Conservation (phyloP, 1,140 invertebrate genomes). For the Diuraphis noxia region DNA sequence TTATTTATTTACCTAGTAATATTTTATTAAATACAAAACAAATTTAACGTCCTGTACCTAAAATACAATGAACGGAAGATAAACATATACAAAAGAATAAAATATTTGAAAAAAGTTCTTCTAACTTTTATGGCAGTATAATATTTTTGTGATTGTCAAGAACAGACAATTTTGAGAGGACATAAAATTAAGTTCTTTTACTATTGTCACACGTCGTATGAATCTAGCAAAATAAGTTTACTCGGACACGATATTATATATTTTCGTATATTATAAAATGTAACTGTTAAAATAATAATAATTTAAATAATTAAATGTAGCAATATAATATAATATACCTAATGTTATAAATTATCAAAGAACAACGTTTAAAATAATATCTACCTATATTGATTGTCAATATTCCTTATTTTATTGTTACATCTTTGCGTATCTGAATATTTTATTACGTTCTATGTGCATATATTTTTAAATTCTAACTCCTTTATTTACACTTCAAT, state of each 20-base stretch:
- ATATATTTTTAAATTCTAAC: neutral
- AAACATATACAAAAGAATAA: neutral
- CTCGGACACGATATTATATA: neutral
- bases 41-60: neutral
- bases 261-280: no score
- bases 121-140: neutral
- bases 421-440: neutral
- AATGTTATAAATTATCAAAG: neutral
- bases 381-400: neutral
- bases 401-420: neutral
- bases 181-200: neutral
- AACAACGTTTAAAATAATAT: neutral
- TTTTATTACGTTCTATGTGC: neutral
- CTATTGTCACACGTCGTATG: neutral
- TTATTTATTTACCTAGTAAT: neutral
- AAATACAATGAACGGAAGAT: neutral
- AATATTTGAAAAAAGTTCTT: neutral
- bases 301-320: neutral
- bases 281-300: no score
- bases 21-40: neutral
- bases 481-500: neutral
- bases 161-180: neutral
- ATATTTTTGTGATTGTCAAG: neutral
- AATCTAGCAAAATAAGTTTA: neutral
- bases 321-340: neutral